Conservation (phyloP, 2,888 invertebrate species). For the Leptothorax acervorum region DNA sequence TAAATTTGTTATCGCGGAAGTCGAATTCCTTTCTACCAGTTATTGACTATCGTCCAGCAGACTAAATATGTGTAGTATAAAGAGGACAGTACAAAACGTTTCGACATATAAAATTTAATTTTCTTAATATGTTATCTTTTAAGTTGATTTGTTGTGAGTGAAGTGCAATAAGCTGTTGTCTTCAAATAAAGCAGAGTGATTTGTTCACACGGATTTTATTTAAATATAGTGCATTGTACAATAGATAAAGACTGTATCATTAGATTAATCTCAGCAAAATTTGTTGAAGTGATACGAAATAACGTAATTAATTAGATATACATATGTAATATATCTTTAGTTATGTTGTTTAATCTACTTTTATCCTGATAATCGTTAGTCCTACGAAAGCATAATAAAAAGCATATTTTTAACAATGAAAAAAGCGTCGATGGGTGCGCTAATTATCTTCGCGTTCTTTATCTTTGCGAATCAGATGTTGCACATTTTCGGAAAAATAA, state of each 20-base stretch:
- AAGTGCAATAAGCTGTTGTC: neutral
- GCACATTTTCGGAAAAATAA: constrained; percentile 29
- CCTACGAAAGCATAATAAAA: neutral
- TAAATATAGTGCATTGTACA: too few species aligned
- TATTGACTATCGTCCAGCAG: neutral
- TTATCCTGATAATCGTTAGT: neutral
- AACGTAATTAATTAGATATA: neutral
- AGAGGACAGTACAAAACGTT: neutral
- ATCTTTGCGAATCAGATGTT: constrained; percentile 1
- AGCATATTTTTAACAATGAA: neutral
- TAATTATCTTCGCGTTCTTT: too few species aligned
- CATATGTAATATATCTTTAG: neutral
- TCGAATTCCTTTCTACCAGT: constrained; percentile 60
- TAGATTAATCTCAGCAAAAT: neutral
- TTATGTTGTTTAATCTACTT: neutral
- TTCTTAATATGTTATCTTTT: neutral
- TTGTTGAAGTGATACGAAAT: neutral
- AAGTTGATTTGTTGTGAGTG: neutral
- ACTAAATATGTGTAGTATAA: too few species aligned
- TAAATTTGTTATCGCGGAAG: constrained; percentile 67
- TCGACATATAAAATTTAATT: neutral
- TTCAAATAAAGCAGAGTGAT: neutral
- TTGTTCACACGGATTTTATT: too few species aligned
- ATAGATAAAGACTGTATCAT: too few species aligned
- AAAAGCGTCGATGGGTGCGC: constrained; percentile 12